Base-by-base conservation (phyloP, 2,888 invertebrate species). In the Lucinisca nassula region DNA sequence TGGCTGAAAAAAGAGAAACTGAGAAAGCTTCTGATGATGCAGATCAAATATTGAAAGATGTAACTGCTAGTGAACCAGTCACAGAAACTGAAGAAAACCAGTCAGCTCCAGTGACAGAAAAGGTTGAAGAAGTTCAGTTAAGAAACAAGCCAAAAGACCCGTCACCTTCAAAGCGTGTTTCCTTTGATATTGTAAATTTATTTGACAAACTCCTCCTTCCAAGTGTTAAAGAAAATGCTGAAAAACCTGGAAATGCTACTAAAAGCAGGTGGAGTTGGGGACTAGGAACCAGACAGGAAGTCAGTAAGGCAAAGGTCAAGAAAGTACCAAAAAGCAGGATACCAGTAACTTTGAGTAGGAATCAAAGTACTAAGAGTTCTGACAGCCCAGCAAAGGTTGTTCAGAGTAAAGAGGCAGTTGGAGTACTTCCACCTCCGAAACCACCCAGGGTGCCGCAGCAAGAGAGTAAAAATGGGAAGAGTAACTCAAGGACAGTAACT, bases 141-240 rank as follows among this genome's bases (percentile, higher is more conserved):
- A 40, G 79, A 24, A 81, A 81, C 73, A 79, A 82, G 35, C 12
- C 76, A 32, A 85, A 88, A 6, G 17, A 37, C 3, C 27, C 58
- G 14, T 40, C 78, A 24, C 45, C 49, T 14, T 79, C 86, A 27
- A 90, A 90, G 76, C 83, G 91, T 73, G 92, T 92, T 45, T 91
- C 92, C 8, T 94, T 94, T 90, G 94, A 92, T 79, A 90, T 94
- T 74, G 92, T 94, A 35, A 93, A 93, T 40, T 90, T 95, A 77
- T 94, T 95, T 90, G 95, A 95, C 86, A 93, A 94, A 78, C 91
- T 95, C 8, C 87, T 95, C 35, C 89, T 95, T 14, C 94, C 95
- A 24, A 70, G 76, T 61, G n/a, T 38, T n/a, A 79, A 79, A 12
- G 86, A 88, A n/a, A 92, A 91, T 79, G 70, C 38, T 2, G 45